Percentiles rank a stretch among this genome's conserved stretches.
These are phyloP conservation scores for Sericinus montela DNA, from an alignment of 2,888 invertebrate species.

Conservation along the genomic window DNA sequence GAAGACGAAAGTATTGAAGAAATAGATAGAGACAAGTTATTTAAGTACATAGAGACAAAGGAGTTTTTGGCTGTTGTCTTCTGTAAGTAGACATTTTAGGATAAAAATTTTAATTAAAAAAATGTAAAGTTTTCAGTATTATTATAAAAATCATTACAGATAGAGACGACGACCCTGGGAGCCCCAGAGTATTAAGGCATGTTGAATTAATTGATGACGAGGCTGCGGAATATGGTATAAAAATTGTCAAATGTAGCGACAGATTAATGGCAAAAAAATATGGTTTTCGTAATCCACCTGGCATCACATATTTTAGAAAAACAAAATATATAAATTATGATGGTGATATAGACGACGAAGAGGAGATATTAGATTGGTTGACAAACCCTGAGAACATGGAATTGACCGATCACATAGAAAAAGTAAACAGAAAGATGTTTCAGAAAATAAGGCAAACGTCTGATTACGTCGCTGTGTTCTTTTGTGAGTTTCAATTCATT, in stretches of 20 bases:
- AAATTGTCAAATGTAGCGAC: constrained; percentile 92
- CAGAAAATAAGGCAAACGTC: constrained; percentile 92
- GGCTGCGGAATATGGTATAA: constrained; percentile 94
- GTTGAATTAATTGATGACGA: constrained; percentile 95
- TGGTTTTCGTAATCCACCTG: constrained; percentile 93
- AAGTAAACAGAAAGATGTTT: constrained; percentile 95
- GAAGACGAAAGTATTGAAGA: constrained; percentile 95
- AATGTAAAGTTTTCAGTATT: no score
- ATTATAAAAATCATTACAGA: constrained; percentile 62
- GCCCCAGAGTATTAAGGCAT: constrained; percentile 89
- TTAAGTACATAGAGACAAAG: constrained; percentile 91
- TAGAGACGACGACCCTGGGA: constrained; percentile 89
- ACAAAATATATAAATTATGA: constrained; percentile 94
- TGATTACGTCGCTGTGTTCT: constrained; percentile 94
- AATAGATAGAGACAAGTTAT: constrained; percentile 89
- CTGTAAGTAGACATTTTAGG: constrained; percentile 83
- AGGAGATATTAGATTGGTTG: constrained; percentile 94
- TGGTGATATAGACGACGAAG: constrained; percentile 94
- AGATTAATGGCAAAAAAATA: constrained; percentile 96
- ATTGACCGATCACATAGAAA: constrained; percentile 93
- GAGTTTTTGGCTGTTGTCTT: constrained; percentile 95
- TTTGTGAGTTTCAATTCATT: constrained; percentile 84
- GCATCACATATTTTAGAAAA: constrained; percentile 94
- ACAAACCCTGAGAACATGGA: constrained; percentile 97
- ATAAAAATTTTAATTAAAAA: background rate